Evolutionary conservation across 2,888 invertebrate genomes (phyloP).

Genomic region (Cyrtodaria siliqua): DNA sequence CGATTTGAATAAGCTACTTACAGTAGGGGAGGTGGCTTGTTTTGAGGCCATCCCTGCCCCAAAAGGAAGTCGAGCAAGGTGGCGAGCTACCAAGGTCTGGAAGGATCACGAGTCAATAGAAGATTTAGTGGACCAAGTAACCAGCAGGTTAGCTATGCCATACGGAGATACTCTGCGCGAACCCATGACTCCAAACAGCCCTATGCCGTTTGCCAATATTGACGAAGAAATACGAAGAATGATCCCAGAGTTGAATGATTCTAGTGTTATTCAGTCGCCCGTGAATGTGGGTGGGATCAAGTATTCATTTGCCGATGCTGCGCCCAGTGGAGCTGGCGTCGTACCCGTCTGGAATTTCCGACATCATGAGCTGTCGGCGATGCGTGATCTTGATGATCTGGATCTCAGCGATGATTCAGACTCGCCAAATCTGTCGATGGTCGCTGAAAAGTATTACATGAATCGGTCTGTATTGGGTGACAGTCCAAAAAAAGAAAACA

Average conservation of each 20-base stretch:
- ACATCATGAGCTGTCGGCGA: constrained; percentile 77
- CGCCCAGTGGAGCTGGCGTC: constrained; percentile 84
- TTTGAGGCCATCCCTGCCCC: constrained; percentile 86
- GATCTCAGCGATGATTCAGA: constrained; percentile 78
- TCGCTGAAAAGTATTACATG: constrained; percentile 85
- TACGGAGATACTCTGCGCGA: constrained; percentile 64
- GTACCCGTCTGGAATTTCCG: constrained; percentile 85
- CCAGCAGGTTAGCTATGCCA: constrained; percentile 75
- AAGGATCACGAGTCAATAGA: constrained; percentile 84
- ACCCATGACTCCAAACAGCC: constrained; percentile 63
- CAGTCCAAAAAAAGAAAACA: constrained; percentile 62
- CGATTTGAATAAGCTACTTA: constrained; percentile 84
- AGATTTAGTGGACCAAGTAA: constrained; percentile 78
- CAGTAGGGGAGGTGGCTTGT: constrained; percentile 84
- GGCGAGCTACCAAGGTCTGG: constrained; percentile 86
- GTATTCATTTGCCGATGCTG: constrained; percentile 82
- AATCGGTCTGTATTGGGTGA: constrained; percentile 83
- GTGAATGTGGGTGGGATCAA: constrained; percentile 77
- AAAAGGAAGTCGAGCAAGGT: constrained; percentile 85
- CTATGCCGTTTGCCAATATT: constrained; percentile 80
- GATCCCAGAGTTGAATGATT: constrained; percentile 81
- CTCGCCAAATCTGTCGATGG: constrained; percentile 81
- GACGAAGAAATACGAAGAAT: constrained; percentile 83
- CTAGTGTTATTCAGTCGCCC: constrained; percentile 72
- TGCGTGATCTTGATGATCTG: constrained; percentile 80